These are phyloP conservation scores for Nyleta sp. DNA, from an alignment of 2,888 invertebrate species.

Conservation along the genomic window DNA sequence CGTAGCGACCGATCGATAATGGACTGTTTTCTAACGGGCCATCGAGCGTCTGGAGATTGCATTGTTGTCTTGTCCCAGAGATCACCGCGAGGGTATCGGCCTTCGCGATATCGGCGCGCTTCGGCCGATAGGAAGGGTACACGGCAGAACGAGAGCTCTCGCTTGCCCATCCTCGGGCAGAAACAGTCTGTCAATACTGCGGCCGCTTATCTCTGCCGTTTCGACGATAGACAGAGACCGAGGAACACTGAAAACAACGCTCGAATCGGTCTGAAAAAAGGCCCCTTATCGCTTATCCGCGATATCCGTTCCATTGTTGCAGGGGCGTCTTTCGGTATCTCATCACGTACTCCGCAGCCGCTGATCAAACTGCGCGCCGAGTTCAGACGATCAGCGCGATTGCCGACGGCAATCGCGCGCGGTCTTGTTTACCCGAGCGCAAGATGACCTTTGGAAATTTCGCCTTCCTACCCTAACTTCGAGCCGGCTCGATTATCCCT, in stretches of 20 bases:
- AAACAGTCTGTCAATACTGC: conserved; percentile 72
- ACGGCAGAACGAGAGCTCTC: conserved; percentile 63
- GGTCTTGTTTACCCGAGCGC: conserved; percentile 5
- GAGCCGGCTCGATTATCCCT: conserved; percentile 61
- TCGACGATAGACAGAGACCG: conserved; percentile 41
- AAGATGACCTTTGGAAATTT: conserved; percentile 28
- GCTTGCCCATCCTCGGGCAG: conserved; percentile 59
- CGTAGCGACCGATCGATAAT: conserved; percentile 66
- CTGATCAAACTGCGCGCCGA: conserved; percentile 40
- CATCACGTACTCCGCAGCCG: conserved; percentile 42
- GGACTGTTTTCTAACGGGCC: conserved; percentile 74
- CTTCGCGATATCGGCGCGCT: conserved; percentile 75
- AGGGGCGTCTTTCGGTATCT: conserved; percentile 59
- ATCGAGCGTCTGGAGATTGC: conserved; percentile 78
- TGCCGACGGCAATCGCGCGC: conserved; percentile 1
- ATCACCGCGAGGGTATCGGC: conserved; percentile 81
- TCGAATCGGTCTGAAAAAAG: conserved; percentile 72
- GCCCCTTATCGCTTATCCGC: conserved; percentile 71
- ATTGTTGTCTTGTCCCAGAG: conserved; percentile 82
- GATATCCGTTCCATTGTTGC: conserved; percentile 67
- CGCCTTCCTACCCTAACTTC: conserved; percentile 43
- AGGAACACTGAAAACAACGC: conserved; percentile 73
- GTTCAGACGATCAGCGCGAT: conserved; percentile 43
- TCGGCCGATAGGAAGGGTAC: conserved; percentile 61
- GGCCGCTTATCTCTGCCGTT: conserved; percentile 67